Percentiles rank a stretch among this genome's conserved stretches.
Evolutionary conservation across 37 sponge, comb jelly and placozoan genomes (phyloP).

Genomic region (Corticium candelabrum): DNA sequence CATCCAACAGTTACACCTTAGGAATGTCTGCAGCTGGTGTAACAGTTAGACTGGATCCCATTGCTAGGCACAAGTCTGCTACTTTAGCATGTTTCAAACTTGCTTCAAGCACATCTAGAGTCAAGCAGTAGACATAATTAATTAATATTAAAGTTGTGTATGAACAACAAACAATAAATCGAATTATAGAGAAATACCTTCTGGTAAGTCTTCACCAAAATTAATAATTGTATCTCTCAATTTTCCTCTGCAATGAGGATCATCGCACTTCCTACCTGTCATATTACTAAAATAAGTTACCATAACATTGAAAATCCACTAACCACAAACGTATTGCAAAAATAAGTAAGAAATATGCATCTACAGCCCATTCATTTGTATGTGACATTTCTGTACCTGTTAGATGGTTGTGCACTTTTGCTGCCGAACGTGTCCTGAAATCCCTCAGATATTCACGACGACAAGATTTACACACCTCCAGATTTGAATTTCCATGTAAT

Average conservation of each 20-base stretch:
- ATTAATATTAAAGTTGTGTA: background rate
- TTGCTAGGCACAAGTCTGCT: constrained; percentile 55
- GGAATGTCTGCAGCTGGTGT: constrained; percentile 68
- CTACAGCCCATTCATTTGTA: too few species aligned
- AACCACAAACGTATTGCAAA: background rate
- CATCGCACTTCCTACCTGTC: constrained; percentile 45
- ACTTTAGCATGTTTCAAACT: constrained; percentile 45
- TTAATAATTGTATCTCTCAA: constrained; percentile 57
- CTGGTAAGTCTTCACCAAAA: constrained; percentile 71
- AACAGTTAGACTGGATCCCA: constrained; percentile 71
- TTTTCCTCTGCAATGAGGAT: constrained; percentile 33
- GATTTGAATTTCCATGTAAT: constrained; percentile 64
- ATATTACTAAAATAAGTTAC: too few species aligned
- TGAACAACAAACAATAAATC: background rate
- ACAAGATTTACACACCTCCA: constrained; percentile 49
- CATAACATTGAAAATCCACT: background rate
- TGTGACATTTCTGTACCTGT: constrained; percentile 38
- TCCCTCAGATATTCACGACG: constrained; percentile 50
- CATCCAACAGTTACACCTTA: constrained; percentile 15
- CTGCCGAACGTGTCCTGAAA: constrained; percentile 6
- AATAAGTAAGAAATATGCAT: background rate
- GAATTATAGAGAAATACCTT: constrained; percentile 17
- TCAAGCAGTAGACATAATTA: background rate
- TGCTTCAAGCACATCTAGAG: constrained; percentile 33
- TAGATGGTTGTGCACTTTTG: constrained; percentile 7